phyloP scores from a whole-genome alignment of 2,113 vertebrate genomes.

The Otus sunia region DNA sequence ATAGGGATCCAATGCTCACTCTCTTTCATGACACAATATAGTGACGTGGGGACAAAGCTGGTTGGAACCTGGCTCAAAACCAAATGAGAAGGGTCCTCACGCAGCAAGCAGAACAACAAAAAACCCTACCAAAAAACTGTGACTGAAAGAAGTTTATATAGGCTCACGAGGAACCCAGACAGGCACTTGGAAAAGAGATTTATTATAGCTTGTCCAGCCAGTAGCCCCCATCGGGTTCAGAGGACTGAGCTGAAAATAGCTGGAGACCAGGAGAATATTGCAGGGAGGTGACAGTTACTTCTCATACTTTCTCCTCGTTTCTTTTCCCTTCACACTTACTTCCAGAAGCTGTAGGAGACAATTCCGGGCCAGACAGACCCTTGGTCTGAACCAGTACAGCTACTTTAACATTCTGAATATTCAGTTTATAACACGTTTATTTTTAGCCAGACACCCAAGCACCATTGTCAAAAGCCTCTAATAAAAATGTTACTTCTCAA shows the following conservation, averaged over 20 bases:
- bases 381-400: not conserved
- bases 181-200: not conserved
- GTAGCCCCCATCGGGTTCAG: not conserved
- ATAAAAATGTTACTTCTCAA: not conserved
- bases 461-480: not conserved
- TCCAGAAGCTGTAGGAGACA: not conserved
- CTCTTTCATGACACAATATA: not conserved
- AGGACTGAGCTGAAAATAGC: not conserved
- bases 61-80: not conserved
- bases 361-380: not conserved
- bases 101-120: not conserved
- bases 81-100: not conserved
- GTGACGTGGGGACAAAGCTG: fast-evolving
- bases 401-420: not conserved
- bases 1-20: not conserved
- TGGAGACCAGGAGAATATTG: not conserved
- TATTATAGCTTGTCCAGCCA: not conserved
- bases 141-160: not conserved
- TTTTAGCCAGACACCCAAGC: not conserved
- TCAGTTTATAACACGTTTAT: not conserved
- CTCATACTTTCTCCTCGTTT: not conserved
- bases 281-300: not conserved
- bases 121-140: not conserved
- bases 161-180: not conserved
- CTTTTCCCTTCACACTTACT: not conserved